Base-by-base conservation (phyloP, 2,888 invertebrate genomes). In the Nymphalis polychloros region DNA sequence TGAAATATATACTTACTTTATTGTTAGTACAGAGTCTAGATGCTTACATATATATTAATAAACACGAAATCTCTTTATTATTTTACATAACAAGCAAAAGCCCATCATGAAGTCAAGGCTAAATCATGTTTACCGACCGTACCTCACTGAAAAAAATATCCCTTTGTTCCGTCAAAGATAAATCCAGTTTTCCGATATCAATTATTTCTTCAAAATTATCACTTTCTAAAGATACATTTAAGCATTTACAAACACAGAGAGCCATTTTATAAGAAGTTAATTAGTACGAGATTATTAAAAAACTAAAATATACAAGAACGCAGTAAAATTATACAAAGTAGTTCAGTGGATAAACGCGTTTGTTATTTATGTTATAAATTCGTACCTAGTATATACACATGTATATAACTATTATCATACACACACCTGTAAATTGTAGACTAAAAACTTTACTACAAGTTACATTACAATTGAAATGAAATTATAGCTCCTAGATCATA, bases 121-220 rank as follows among this genome's bases (percentile, higher is more conserved):
- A 86, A 84, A 80, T 87, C 81, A 86, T 88, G 87, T 88, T 88
- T 88, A 89, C 84, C 81, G 85, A 88, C 69, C 73, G 80, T 93
- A 95, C 95, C 94, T 95, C 94, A 82, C 93, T 93, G 89, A 95
- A 95, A 92, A 95, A 95, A 78, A 84, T 86, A 89, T 95, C 94
- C 83, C 93, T 93, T 86, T 93, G 93, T 88, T 95, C 95, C 77
- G 87, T 85, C 74, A 92, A 86, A 80, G 93, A 88, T 81, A 95
- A 84, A 79, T 93, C 93, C 81, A 94, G 84, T 81, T 93, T 93
- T 76, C 91, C 93, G 77, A 93, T 82, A 81, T 93, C 93, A 80
- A 94, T 87, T 83, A 92, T 90, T 78, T 92, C 92, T 81, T 94
- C 92, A 79, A 89, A 82, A 84, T 93, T 93, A 81, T 94, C 94